Conservation (phyloP, 2,113 vertebrate species). For the Scolopax mira region DNA sequence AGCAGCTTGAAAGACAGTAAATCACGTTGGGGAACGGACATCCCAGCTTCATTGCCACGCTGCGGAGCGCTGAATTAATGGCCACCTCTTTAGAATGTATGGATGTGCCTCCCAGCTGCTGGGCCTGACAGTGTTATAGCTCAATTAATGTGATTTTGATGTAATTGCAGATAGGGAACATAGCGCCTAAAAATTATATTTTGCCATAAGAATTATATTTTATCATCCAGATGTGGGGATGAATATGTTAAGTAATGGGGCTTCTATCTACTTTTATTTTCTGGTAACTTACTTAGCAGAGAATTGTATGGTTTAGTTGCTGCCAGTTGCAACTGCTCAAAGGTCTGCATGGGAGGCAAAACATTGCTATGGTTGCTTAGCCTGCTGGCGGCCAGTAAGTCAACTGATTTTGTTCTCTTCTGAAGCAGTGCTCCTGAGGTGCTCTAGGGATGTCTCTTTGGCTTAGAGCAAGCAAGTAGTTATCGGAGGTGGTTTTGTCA, state of each 20-base stretch:
- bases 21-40: slow-evolving; percentile 80
- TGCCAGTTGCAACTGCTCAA: neutral
- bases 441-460: neutral
- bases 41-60: slow-evolving; percentile 76
- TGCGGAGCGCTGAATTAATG: slow-evolving; percentile 79
- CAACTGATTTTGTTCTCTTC: neutral
- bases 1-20: slow-evolving; percentile 85
- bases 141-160: slow-evolving; percentile 87
- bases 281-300: slow-evolving; percentile 12
- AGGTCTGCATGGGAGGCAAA: neutral
- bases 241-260: slow-evolving; percentile 55
- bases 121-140: slow-evolving; percentile 81
- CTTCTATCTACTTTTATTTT: slow-evolving; percentile 64
- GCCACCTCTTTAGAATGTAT: slow-evolving; percentile 80
- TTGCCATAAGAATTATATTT: slow-evolving; percentile 74
- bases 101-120: slow-evolving; percentile 80
- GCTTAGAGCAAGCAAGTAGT: neutral
- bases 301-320: neutral
- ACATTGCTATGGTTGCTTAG: neutral
- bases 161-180: slow-evolving; percentile 79
- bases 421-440: neutral
- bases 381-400: neutral
- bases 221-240: slow-evolving; percentile 71
- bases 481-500: neutral
- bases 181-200: slow-evolving; percentile 78